phyloP scores from a whole-genome alignment of 2,888 invertebrate genomes.

The Seira sanloemensis region DNA sequence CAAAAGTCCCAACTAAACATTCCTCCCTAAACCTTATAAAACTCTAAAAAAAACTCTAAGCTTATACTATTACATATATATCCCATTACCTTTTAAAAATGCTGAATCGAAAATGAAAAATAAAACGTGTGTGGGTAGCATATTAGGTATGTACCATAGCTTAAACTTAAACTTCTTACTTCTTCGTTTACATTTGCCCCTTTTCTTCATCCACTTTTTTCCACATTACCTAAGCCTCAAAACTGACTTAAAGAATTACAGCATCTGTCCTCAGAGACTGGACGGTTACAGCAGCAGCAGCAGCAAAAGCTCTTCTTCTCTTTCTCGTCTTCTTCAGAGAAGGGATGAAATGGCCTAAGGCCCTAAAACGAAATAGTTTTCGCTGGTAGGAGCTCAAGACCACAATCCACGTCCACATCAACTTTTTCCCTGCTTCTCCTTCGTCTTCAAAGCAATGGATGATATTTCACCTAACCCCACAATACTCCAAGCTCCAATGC shows the following conservation, averaged over 20 bases:
- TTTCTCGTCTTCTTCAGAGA: no score
- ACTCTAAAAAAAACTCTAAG: background rate
- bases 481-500: background rate
- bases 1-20: background rate
- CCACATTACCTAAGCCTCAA: background rate
- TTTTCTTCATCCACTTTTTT: background rate
- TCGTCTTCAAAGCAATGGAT: background rate
- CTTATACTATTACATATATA: background rate
- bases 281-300: background rate
- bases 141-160: background rate
- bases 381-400: background rate
- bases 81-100: background rate
- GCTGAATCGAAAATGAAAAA: background rate
- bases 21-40: background rate
- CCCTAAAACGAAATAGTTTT: background rate
- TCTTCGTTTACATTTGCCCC: background rate
- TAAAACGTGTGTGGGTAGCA: background rate
- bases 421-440: background rate
- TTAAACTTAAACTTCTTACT: background rate
- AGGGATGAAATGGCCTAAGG: conserved; percentile 13
- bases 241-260: conserved; percentile 3
- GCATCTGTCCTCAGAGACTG: background rate
- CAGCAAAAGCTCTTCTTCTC: background rate
- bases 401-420: no score
- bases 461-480: background rate